Evolutionary conservation across 2,888 invertebrate genomes (phyloP).

Genomic region (Odontocerum albicorne): DNA sequence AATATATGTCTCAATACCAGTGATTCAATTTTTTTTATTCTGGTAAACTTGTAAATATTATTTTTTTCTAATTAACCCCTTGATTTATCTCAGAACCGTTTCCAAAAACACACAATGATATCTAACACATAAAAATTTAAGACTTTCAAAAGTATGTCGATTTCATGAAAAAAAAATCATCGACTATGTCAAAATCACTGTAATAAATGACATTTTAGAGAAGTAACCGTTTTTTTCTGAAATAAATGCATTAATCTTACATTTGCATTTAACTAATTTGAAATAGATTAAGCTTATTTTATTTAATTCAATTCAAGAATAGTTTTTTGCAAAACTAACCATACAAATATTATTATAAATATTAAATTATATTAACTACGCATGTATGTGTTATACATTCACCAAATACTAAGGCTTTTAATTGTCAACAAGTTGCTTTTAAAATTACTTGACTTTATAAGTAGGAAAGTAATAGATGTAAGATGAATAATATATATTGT

Average conservation of each 20-base stretch:
- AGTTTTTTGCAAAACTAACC: too few relatives aligned
- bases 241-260: slow-evolving; percentile 2
- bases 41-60: background rate
- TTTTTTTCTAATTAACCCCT: too few relatives aligned
- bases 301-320: background rate
- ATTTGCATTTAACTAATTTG: background rate
- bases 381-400: too few relatives aligned
- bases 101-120: too few relatives aligned
- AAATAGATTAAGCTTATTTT: background rate
- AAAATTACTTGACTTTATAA: background rate
- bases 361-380: too few relatives aligned
- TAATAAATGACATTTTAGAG: slow-evolving; percentile 1
- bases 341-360: too few relatives aligned
- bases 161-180: too few relatives aligned
- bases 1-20: background rate
- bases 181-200: too few relatives aligned
- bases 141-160: too few relatives aligned
- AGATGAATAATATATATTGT: background rate
- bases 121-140: too few relatives aligned
- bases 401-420: slow-evolving; percentile 13
- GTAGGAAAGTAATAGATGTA: background rate
- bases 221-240: background rate
- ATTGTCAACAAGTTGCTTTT: background rate
- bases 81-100: too few relatives aligned
- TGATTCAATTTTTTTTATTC: background rate